phyloP scores from a whole-genome alignment of 2,888 invertebrate genomes.

The Drosophila kuntzei region DNA sequence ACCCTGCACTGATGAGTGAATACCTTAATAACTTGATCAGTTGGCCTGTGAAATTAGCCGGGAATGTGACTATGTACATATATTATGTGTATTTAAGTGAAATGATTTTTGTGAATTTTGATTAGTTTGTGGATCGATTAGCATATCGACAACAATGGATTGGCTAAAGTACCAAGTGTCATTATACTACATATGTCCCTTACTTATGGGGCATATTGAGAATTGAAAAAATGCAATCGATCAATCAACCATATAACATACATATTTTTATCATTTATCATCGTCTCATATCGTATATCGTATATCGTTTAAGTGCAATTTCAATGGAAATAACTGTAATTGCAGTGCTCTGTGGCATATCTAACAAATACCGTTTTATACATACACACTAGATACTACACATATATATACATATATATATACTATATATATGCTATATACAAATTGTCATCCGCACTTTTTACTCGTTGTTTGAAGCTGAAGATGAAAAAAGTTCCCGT shows the following conservation, averaged over 20 bases:
- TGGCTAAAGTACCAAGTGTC: constrained; percentile 15
- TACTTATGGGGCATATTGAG: background rate
- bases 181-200: background rate
- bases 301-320: constrained; percentile 10
- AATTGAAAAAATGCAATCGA: background rate
- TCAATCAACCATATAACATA: background rate
- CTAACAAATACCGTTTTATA: constrained; percentile 1
- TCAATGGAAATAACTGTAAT: constrained; percentile 5
- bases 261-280: constrained; percentile 8
- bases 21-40: constrained; percentile 49
- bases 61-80: constrained; percentile 30
- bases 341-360: background rate
- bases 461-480: background rate
- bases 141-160: constrained; percentile 23
- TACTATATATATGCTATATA: background rate
- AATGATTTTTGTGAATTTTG: constrained; percentile 40
- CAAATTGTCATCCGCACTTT: constrained; percentile 2
- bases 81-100: background rate
- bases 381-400: no score
- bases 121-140: constrained; percentile 26
- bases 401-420: background rate
- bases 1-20: background rate
- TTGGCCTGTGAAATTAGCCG: constrained; percentile 34
- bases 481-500: background rate
- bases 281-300: constrained; percentile 1